Conservation (phyloP, 2,888 invertebrate genomes). For the Drosophila cyrtoloma region DNA sequence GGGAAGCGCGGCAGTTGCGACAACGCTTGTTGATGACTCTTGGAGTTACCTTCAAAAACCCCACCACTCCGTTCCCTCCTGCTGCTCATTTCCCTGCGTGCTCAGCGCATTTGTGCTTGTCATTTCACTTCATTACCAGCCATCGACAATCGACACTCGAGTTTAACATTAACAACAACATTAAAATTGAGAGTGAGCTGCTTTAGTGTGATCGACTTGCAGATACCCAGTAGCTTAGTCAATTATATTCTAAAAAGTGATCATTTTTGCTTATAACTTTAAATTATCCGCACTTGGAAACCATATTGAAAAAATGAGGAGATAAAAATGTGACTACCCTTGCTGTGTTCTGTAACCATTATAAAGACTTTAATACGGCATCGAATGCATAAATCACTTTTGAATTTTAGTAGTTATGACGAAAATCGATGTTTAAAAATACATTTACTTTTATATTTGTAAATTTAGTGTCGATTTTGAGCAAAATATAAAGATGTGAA, state of each 20-base stretch:
- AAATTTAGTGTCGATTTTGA: background rate
- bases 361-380: background rate
- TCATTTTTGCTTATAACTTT: background rate
- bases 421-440: background rate
- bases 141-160: slow-evolving; percentile 56
- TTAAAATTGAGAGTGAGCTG: slow-evolving; percentile 5
- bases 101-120: slow-evolving; percentile 64
- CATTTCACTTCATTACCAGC: slow-evolving; percentile 70
- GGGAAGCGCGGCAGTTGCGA: slow-evolving; percentile 78
- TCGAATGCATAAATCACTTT: background rate
- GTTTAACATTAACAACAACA: slow-evolving; percentile 58
- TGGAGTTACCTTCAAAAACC: slow-evolving; percentile 39
- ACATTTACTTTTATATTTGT: background rate
- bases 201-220: background rate
- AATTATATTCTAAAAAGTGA: background rate
- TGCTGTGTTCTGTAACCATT: too few species aligned
- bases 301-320: background rate
- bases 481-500: background rate
- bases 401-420: background rate
- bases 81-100: slow-evolving; percentile 5
- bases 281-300: background rate
- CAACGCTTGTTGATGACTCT: slow-evolving; percentile 29
- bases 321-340: background rate
- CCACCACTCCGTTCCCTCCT: background rate
- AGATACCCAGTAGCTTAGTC: background rate